phyloP scores from a whole-genome alignment of 2,113 vertebrate genomes.

The Pollachius pollachius region DNA sequence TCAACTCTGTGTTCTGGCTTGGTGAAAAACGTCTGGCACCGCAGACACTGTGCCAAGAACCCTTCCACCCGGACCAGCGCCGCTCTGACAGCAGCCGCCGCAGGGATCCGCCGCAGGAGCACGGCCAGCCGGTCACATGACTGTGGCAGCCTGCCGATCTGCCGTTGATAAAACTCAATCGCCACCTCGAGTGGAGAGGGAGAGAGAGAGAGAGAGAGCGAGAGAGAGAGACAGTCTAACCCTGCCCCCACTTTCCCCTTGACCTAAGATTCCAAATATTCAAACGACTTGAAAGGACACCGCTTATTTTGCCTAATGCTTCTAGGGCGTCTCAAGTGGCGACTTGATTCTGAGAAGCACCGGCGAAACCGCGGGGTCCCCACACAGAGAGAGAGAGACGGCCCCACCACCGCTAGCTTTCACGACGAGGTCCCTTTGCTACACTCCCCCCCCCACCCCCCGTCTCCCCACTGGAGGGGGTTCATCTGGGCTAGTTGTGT shows the following conservation, averaged over 20 bases:
- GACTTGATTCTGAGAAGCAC: background rate
- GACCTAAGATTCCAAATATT: background rate
- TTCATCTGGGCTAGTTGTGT: background rate
- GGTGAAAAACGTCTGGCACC: too few relatives aligned
- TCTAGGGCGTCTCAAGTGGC: background rate
- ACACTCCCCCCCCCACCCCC: background rate
- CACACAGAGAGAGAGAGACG: too few relatives aligned
- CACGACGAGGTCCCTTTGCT: constrained; percentile 11
- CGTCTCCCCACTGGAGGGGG: background rate
- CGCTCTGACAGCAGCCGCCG: too few relatives aligned
- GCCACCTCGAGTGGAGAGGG: background rate
- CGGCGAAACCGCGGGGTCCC: background rate
- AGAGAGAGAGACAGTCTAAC: too few relatives aligned
- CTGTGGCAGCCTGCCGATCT: constrained; percentile 34
- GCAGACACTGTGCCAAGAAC: too few relatives aligned
- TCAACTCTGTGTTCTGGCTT: too few relatives aligned
- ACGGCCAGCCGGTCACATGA: constrained; percentile 27
- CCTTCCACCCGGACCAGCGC: background rate
- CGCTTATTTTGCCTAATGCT: background rate
- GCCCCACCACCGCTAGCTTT: background rate
- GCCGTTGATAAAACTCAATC: constrained; percentile 21
- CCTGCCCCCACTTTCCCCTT: background rate
- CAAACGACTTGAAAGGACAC: background rate
- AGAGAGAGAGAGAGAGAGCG: too few relatives aligned
- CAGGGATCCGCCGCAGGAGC: constrained; percentile 11